Evolutionary conservation across 1,140 invertebrate genomes (phyloP), one percentile per base, ranked within the genome.

Genomic region (Neuroterus valhalla): DNA sequence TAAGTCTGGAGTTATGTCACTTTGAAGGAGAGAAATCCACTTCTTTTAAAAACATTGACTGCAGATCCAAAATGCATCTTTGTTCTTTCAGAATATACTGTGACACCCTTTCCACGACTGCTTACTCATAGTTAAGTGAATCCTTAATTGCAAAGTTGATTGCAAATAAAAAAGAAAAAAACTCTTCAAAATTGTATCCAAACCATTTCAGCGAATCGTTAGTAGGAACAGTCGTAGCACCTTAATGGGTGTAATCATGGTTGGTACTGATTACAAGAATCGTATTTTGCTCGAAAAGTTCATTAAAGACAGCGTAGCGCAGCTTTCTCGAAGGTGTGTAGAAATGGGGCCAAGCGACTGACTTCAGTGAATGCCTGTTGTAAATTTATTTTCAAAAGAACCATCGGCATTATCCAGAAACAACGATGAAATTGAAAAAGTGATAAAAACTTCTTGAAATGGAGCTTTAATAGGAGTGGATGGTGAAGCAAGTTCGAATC

Each of bases 191-290:
- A 23, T 62, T 62, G 15, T 62, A 62, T 62, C 21, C n/a, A 14
- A 15, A 62, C 26, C 26, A 62, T 62, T 62, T 62, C 55, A n/a
- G 55, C 55, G 31, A 62, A 62, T 62, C 55, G 55, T 62, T 62
- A 62, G 14, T 6, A 3, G 55, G 26, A 31, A 62, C 55, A 62
- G 26, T 62, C 55, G 31, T 38, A 62, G 55, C n/a, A 31, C 55
- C 21, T 62, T 62, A 62, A 62, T 62, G 55, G 55, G 55, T 62
- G 55, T 62, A 62, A 62, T 62, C 55, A 62, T 62, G 55, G 55
- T 38, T 62, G 14, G 55, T 62, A 31, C 55, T 62, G 55, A 62
- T 62, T 62, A 62, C 55, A 62, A 26, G 55, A 62, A 62, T 62
- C 55, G 55, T 62, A 62, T 62, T 62, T 62, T 23, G 55, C 55